These are phyloP conservation scores for Rhimphoctona megacephalus DNA, from an alignment of 2,888 invertebrate genomes.

Conservation along the genomic window DNA sequence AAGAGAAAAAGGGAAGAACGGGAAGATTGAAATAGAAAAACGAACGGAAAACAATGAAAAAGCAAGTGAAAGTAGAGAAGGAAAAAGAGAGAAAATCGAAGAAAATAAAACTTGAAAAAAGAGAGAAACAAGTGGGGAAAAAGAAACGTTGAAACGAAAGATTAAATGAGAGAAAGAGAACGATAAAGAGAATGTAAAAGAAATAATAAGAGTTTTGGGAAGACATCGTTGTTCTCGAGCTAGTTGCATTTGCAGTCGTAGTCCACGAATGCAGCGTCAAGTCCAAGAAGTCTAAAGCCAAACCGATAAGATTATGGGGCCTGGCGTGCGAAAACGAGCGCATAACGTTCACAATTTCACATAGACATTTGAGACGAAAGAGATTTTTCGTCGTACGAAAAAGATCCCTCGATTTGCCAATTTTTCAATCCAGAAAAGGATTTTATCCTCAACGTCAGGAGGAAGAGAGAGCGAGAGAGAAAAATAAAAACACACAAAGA, in stretches of 20 bases:
- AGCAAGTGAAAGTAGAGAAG: too few relatives aligned
- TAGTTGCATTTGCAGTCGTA: constrained; percentile 55
- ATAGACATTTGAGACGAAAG: constrained; percentile 47
- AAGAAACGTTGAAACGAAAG: constrained; percentile 40
- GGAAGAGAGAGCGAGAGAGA: not conserved
- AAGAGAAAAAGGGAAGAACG: too few relatives aligned
- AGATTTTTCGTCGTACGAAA: constrained; percentile 51
- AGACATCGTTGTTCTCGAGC: constrained; percentile 53
- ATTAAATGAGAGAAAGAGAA: constrained; percentile 19
- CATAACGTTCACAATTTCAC: constrained; percentile 49
- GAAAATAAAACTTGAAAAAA: constrained; percentile 33
- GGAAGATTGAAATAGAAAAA: too few relatives aligned
- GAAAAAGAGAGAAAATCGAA: constrained; percentile 20
- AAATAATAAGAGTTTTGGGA: constrained; percentile 66
- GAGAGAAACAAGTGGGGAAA: constrained; percentile 41
- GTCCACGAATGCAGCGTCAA: constrained; percentile 57
- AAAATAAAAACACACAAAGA: not conserved
- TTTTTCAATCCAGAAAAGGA: constrained; percentile 31
- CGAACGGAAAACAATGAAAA: too few relatives aligned
- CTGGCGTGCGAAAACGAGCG: constrained; percentile 63
- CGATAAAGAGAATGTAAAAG: constrained; percentile 39
- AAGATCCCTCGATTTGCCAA: constrained; percentile 54
- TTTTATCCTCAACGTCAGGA: too few relatives aligned
- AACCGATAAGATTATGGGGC: constrained; percentile 68
- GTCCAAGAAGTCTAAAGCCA: constrained; percentile 65